Evolutionary conservation across 2,888 invertebrate species (phyloP).

Genomic region (Protodeltote pygarga): DNA sequence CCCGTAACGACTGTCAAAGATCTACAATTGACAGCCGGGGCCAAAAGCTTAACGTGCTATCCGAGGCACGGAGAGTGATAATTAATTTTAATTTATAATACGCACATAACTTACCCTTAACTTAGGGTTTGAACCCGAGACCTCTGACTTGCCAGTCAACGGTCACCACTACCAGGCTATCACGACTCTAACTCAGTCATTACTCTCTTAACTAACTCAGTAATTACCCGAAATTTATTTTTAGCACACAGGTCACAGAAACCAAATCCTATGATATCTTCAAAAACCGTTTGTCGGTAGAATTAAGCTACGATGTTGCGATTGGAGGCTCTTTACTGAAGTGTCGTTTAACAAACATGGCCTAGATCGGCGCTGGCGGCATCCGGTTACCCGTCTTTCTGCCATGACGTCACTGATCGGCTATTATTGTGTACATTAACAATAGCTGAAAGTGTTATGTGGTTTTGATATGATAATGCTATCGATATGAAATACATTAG

Average conservation of each 20-base stretch:
- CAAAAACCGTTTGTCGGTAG: background rate
- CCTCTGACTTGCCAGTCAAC: too few species aligned
- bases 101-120: too few species aligned
- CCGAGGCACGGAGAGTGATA: too few species aligned
- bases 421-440: background rate
- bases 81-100: too few species aligned
- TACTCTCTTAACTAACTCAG: too few species aligned
- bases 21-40: too few species aligned
- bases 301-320: slow-evolving; percentile 12
- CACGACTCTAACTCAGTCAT: too few species aligned
- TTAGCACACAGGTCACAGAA: background rate
- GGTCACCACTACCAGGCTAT: too few species aligned
- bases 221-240: background rate
- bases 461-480: background rate
- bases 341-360: slow-evolving; percentile 41
- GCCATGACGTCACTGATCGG: slow-evolving; percentile 21
- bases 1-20: too few species aligned
- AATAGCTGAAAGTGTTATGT: background rate
- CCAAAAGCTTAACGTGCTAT: too few species aligned
- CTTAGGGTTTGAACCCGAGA: too few species aligned
- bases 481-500: too few species aligned
- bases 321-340: slow-evolving; percentile 14
- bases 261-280: background rate
- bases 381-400: slow-evolving; percentile 37
- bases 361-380: slow-evolving; percentile 32